phyloP scores from a whole-genome alignment of 2,797 vertebrate genomes.

The Eupleurogrammus muticus region DNA sequence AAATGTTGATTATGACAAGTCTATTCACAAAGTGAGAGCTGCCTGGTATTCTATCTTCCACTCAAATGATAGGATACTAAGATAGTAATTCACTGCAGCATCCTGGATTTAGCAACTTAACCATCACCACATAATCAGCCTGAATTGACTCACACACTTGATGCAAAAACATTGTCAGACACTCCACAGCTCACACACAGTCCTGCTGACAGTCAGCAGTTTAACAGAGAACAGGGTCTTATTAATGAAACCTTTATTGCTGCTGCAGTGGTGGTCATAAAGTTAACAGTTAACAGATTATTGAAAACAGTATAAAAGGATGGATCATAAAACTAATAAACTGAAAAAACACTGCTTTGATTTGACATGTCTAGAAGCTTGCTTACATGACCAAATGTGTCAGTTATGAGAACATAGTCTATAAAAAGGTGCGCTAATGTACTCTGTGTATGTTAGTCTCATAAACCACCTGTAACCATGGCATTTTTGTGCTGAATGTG shows the following conservation, averaged over 20 bases:
- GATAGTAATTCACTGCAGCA: too few species aligned
- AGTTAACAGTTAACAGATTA: conserved; percentile 4
- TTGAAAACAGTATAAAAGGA: background rate
- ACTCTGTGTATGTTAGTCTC: too few species aligned
- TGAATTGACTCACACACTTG: background rate
- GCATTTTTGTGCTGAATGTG: too few species aligned
- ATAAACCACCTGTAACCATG: too few species aligned
- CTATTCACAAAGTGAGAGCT: too few species aligned
- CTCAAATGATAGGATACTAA: too few species aligned
- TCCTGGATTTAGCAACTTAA: too few species aligned
- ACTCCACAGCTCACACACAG: background rate
- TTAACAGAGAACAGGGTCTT: conserved; percentile 10
- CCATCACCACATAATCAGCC: background rate
- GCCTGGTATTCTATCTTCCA: too few species aligned
- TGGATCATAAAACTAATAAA: background rate
- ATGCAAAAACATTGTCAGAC: background rate
- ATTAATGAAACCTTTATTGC: conserved; percentile 14
- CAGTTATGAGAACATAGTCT: background rate
- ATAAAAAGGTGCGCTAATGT: background rate
- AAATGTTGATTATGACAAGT: too few species aligned
- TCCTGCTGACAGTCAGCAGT: conserved; percentile 28
- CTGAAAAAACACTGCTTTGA: too few species aligned
- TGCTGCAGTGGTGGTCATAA: conserved; percentile 4
- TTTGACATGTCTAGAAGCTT: too few species aligned
- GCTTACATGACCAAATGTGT: background rate